phyloP scores from a whole-genome alignment of 2,888 invertebrate species.

The Holacanthella duospinosa region DNA sequence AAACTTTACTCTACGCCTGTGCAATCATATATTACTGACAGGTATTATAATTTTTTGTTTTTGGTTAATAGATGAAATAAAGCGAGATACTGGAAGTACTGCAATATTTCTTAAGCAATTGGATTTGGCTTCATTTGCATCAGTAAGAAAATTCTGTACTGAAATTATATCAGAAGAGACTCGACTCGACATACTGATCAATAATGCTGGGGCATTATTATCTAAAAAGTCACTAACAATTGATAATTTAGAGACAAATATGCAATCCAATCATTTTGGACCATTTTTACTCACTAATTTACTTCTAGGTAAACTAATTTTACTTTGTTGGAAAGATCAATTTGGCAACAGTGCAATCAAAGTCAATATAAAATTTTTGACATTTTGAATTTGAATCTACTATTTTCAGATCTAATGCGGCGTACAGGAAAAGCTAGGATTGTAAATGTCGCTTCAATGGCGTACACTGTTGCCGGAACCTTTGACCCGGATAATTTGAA shows the following conservation, averaged over 20 bases:
- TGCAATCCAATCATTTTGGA: conserved; percentile 46
- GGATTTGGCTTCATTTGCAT: conserved; percentile 33
- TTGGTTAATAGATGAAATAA: conserved; percentile 10
- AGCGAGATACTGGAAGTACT: neutral
- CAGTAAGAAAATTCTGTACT: conserved; percentile 31
- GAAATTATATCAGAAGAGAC: conserved; percentile 29
- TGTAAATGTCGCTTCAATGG: conserved; percentile 68
- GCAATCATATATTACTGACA: neutral
- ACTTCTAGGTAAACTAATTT: conserved; percentile 50
- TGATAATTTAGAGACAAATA: conserved; percentile 30
- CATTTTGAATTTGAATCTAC: neutral
- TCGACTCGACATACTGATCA: conserved; percentile 34
- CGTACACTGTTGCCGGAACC: conserved; percentile 57
- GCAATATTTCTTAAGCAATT: conserved; percentile 42
- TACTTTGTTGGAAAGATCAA: neutral
- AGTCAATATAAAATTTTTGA: neutral
- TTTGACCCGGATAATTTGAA: conserved; percentile 67
- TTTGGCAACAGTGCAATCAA: neutral
- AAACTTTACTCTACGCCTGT: neutral
- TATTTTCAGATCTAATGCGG: conserved; percentile 37
- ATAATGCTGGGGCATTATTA: conserved; percentile 36
- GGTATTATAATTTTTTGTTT: neutral
- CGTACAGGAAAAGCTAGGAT: conserved; percentile 47
- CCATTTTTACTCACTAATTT: conserved; percentile 87
- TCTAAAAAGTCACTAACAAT: conserved; percentile 25